phyloP scores from a whole-genome alignment of 2,888 invertebrate genomes.

The Capitulum mitella region DNA sequence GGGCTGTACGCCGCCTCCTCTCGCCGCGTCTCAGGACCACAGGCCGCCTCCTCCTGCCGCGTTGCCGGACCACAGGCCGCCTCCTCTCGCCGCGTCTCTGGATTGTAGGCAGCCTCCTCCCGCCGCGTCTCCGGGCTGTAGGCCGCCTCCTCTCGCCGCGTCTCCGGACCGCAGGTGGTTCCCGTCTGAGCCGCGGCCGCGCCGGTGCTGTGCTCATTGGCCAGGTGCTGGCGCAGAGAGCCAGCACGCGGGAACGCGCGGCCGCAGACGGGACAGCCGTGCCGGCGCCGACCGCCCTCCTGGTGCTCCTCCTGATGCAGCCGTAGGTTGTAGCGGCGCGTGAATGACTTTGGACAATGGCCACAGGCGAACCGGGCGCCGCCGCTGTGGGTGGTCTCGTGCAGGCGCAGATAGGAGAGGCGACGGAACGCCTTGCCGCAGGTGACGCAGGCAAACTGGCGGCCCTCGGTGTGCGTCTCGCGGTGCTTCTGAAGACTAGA shows the following conservation, averaged over 20 bases:
- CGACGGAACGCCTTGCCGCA: slow-evolving; percentile 12
- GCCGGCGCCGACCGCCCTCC: not conserved
- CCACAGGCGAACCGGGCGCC: not conserved
- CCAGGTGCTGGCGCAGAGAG: not conserved
- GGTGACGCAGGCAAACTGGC: not conserved
- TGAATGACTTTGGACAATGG: not conserved
- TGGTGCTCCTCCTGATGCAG: slow-evolving; percentile 19
- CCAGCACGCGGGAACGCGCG: not conserved
- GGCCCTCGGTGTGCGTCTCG: not conserved
- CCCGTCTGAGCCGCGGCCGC: not conserved
- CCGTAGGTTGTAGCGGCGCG: slow-evolving; percentile 7
- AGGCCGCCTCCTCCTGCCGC: too few species aligned
- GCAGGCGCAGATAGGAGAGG: not conserved
- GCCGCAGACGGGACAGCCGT: not conserved
- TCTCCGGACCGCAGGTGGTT: too few species aligned
- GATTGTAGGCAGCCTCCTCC: too few species aligned
- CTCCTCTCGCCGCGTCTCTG: too few species aligned
- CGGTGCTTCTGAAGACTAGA: slow-evolving; percentile 11
- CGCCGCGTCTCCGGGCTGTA: too few species aligned
- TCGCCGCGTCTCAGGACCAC: too few species aligned
- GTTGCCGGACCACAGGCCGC: too few species aligned
- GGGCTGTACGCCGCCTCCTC: too few species aligned
- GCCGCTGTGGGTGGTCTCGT: not conserved
- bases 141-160: too few species aligned
- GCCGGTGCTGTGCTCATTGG: not conserved